Evolutionary conservation across 2,797 vertebrate genomes (phyloP).

Genomic region (Rhinoraja longicauda): DNA sequence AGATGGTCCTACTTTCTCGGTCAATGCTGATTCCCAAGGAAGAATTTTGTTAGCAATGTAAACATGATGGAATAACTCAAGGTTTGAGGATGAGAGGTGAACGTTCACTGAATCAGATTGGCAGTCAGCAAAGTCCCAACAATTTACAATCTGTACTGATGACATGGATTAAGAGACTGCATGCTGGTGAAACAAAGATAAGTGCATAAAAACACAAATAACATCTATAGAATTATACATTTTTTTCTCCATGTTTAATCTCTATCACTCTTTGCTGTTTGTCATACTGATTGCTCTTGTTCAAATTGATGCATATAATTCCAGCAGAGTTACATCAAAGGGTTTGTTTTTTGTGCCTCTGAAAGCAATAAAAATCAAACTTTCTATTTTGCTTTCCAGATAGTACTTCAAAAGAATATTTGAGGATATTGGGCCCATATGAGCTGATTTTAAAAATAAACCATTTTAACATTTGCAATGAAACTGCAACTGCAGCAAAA

Average conservation of each 20-base stretch:
- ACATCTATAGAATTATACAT: background rate
- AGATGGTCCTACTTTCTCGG: background rate
- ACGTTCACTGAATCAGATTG: background rate
- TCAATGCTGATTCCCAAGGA: background rate
- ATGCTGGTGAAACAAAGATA: too few relatives aligned
- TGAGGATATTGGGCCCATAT: slow-evolving; percentile 30
- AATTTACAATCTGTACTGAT: too few relatives aligned
- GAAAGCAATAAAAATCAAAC: slow-evolving; percentile 11
- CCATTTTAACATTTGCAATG: background rate
- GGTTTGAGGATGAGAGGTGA: background rate
- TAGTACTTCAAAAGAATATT: slow-evolving; percentile 10
- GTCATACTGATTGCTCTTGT: background rate
- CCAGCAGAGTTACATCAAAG: background rate
- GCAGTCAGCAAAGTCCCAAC: too few relatives aligned
- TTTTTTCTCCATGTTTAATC: background rate
- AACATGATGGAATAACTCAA: background rate
- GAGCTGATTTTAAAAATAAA: background rate
- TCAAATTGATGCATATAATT: background rate
- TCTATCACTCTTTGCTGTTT: background rate
- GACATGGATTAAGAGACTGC: too few relatives aligned
- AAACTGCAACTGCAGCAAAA: background rate
- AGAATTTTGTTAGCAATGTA: background rate
- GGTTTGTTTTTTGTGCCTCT: background rate
- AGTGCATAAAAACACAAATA: too few relatives aligned
- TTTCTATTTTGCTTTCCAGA: background rate